Base-by-base conservation (phyloP, 2,797 vertebrate genomes). In the Discoglossus pictus region DNA sequence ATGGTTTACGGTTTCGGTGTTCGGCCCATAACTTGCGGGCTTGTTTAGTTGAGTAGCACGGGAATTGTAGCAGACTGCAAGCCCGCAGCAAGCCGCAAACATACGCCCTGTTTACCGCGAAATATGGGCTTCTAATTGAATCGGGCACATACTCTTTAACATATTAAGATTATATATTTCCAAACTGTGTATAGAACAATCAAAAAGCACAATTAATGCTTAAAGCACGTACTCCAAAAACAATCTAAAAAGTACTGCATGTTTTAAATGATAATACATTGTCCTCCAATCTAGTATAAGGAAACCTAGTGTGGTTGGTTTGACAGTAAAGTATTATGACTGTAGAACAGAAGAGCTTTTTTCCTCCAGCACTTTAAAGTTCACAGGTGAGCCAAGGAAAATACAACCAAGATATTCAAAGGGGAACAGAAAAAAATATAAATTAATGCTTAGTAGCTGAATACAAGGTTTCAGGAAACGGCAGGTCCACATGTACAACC, bases 381-480 rank as follows among this genome's bases (percentile, higher is more conserved):
- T 25, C n/a, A 35, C 54, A 51, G 65, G 65, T 67, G 55, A 60
- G 55, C 12, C 3, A 16, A 17, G 1, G 47, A 7, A n/a, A 43
- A 34, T 11, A 67, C 65, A 67, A 51, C 13, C 11, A 47, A 8
- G 7, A 23, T 46, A 51, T 60, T 67, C 11, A 60, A 16, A 20
- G 2, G 23, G 23, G 15, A 15, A 16, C 17, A 8, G 23, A 51
- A 50, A 64, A 51, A 25, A 6, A n/a, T n/a, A n/a, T 31, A 44
- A 31, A 42, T 40, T 23, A 67, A 51, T 40, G 17, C 7, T 39
- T 51, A 10, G 16, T 58, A 42, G 34, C 50, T 10, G 20, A 42
- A n/a, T 23, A 40, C 18, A 43, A 59, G 34, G 36, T 20, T 47
- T 4, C 16, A 42, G 64, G 64, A 59, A 59, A 38, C 53, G 40